Base-by-base conservation (phyloP, 2,888 invertebrate genomes). In the Dorcus parallelipipedus region DNA sequence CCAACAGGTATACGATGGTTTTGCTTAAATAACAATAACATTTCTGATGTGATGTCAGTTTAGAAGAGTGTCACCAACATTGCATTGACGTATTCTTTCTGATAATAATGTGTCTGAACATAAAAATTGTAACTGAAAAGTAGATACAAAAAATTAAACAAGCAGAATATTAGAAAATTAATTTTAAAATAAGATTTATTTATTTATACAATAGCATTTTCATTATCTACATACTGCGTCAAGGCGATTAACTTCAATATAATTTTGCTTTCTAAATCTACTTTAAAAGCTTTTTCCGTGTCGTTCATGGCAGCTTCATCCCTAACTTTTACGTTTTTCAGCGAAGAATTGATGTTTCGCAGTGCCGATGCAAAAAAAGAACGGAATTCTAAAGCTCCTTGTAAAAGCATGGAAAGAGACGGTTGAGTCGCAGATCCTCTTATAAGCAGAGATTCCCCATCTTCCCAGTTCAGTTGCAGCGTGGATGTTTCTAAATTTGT, bases 341-440 rank as follows among this genome's bases (percentile, higher is more conserved):
- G 67, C 47, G 56, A 55, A 17, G 64, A 64, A 54, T 67, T 69
- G 38, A 78, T 72, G 43, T 66, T 65, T 49, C 69, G 69, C 26
- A 66, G 64, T 8, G 64, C 59, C n/a, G 58, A 64, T 2, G 65
- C 60, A 53, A 76, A 76, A 61, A 67, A 73, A 42, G 62, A 59
- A 57, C 67, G 71, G 61, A 75, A 76, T 52, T 70, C 66, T 39
- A 71, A 69, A 17, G 70, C 69, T 38, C 68, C 61, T 54, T 73
- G 67, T 50, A 79, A 61, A 51, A 78, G 62, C 59, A 63, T 67
- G 2, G 61, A 49, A 50, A 79, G 62, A 7, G 72, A 67, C 14
- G 78, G 78, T 57, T 78, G 78, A 20, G 65, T 61, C 5, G 73
- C 72, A 45, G 61, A 70, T 49, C 79, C 79, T 43, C 63, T 66